Evolutionary conservation across 2,113 vertebrate genomes (phyloP), one percentile per base, ranked within the genome.

Genomic region (Pipra filicauda): DNA sequence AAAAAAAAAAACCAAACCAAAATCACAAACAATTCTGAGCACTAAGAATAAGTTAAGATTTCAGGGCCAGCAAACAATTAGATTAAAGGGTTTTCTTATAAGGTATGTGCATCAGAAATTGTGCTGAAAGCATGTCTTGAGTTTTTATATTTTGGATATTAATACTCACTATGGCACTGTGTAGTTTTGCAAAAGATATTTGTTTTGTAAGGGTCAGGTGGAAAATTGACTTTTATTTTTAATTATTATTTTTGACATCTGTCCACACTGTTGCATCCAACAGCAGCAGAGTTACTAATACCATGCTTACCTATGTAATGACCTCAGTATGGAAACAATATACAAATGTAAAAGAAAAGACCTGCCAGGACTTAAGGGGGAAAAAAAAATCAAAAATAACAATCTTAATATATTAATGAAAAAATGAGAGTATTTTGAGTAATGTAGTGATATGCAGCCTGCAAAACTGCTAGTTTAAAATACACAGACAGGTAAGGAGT

Each of bases 1-100:
- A 6, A 33, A 48, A 52, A 55, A 48, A 52, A 55, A 44, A 11
- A 3, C 0, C 2, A 31, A 70, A 15, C 4, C 4, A 27, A 51
- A 51, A 51, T 51, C 5, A 0, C 17, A 33, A 55, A 30, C 23
- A n/a, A 83, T 24, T 73, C 80, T 54, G 28, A 83, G 26, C 4
- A 2, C 20, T 48, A 24, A 57, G 17, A 55, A 69, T 19, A 15
- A 80, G n/a, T 85, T 43, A 51, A 35, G 35, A 43, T 78, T 75
- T 75, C 21, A 58, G n/a, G 48, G 17, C 14, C 39, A 86, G 80
- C 57, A 66, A 85, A 74, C 33, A 81, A 15, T 52, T 9, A 37
- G 14, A 9, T 69, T 16, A 8, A 22, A 2, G 6, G 1, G 2
- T 39, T 69, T 61, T 67, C 4, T 62, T 90, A 43, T 65, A 81